phyloP scores from a whole-genome alignment of 1,140 invertebrate species.

The Diprion similis region DNA sequence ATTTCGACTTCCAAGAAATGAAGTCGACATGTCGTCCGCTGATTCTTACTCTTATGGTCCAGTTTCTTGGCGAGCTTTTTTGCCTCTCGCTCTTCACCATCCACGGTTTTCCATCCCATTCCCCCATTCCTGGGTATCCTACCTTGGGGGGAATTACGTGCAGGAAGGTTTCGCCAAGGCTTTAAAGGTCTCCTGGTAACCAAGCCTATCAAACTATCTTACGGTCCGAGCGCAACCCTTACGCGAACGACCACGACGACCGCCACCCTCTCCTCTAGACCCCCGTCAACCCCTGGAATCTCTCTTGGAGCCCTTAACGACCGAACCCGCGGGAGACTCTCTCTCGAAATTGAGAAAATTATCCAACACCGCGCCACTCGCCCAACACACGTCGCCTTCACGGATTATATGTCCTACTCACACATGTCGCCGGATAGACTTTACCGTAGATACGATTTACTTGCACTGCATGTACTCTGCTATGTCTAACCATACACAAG shows the following conservation, averaged over 20 bases:
- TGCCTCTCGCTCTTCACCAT: too few species aligned
- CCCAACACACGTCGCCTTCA: background rate
- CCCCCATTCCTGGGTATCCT: too few species aligned
- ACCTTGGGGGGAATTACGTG: too few species aligned
- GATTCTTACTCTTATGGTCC: too few species aligned
- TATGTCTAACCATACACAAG: slow-evolving; percentile 23
- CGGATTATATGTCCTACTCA: background rate
- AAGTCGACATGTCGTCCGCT: too few species aligned
- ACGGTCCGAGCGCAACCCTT: slow-evolving; percentile 47
- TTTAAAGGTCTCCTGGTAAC: slow-evolving; percentile 58
- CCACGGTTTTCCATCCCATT: too few species aligned
- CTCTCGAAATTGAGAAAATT: slow-evolving; percentile 63
- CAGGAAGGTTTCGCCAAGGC: slow-evolving; percentile 35
- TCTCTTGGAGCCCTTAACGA: slow-evolving; percentile 59
- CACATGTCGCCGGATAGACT: background rate
- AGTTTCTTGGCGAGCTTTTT: too few species aligned
- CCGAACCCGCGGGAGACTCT: slow-evolving; percentile 52
- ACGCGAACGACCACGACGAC: slow-evolving; percentile 31
- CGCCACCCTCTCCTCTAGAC: slow-evolving; percentile 20
- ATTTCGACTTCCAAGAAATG: too few species aligned
- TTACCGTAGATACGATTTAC: slow-evolving; percentile 24
- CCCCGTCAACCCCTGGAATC: slow-evolving; percentile 53
- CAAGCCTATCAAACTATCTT: slow-evolving; percentile 63
- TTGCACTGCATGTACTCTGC: slow-evolving; percentile 33
- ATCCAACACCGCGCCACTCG: slow-evolving; percentile 48